A percentile compares a stretch with the other conserved stretches of the same genome.
phyloP scores from a whole-genome alignment of 2,113 vertebrate genomes.

The Cynopterus brachyotis region DNA sequence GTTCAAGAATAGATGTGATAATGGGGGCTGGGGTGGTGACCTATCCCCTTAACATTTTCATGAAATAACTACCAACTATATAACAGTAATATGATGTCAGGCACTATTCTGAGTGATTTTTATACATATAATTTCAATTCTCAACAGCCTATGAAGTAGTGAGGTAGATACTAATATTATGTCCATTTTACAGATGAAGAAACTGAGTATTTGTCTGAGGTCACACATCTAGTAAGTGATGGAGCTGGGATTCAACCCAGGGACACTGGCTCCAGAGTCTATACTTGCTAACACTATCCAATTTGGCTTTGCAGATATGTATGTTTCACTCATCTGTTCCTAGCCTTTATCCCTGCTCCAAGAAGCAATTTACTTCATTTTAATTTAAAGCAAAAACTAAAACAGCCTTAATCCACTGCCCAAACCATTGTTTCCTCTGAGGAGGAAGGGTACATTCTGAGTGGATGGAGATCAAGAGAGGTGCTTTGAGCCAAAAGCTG shows the following conservation, averaged over 20 bases:
- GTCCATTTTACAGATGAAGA: constrained; percentile 24
- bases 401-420: constrained; percentile 37
- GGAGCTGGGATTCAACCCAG: background rate
- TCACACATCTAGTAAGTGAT: background rate
- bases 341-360: background rate
- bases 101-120: background rate
- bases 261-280: background rate
- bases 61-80: background rate
- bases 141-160: background rate
- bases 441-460: constrained; percentile 47
- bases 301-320: background rate
- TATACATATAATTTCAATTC: background rate
- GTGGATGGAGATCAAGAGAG: constrained; percentile 47
- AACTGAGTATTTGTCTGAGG: background rate
- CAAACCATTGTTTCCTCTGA: background rate
- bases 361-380: constrained; percentile 46
- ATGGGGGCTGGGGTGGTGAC: background rate
- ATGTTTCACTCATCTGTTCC: background rate
- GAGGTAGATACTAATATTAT: background rate
- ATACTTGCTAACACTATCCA: background rate
- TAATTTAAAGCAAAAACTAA: constrained; percentile 63
- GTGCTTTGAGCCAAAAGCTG: constrained; percentile 39
- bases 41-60: background rate
- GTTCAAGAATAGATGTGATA: background rate
- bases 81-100: background rate